Base-by-base conservation (phyloP, 2,888 invertebrate species). In the Acrobasis consociella region DNA sequence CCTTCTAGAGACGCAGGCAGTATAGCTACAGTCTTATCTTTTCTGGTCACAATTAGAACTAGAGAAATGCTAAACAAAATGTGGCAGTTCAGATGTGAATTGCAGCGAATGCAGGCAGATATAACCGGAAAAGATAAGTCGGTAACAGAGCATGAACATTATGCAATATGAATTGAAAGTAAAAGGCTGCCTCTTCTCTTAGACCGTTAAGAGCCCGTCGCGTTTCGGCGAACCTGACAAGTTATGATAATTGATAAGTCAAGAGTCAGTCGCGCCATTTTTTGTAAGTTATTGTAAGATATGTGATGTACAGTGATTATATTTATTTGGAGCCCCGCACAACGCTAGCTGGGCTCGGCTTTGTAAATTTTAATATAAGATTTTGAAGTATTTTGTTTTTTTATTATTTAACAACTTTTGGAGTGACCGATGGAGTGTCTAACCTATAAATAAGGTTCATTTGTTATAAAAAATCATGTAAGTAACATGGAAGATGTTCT, bases 241-340 rank as follows among this genome's bases (percentile, higher is more conserved):
- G 77, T 75, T 76, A 74, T 74, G 22, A 22, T 22, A 22, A n/a
- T n/a, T n/a, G 10, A 7, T 87, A 88, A 86, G 85, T 85, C 81
- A 78, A 88, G 31, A 91, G 91, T 89, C 89, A 91, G 86, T 85
- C 87, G 89, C 86, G 89, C 91, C 92, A 91, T 91, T 83, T 91
- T 83, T 88, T 72, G 77, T 72, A 70, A 69, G 55, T 70, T 72
- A 69, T 65, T 63, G 50, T 74, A 72, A 74, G 71, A 49, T 62
- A 66, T 69, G 79, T 80, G 80, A 80, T 80, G 65, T 72, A 65
- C 72, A 42, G 56, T 53, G 58, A 49, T 58, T 63, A 60, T 62
- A 65, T 63, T 69, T 65, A 65, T 67, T 66, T 39, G 22, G 56
- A 11, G 56, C 39, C 56, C 17, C 22, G 42, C 42, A 56, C 56